Conservation (phyloP, 2,113 vertebrate genomes). For the Sylvia atricapilla region DNA sequence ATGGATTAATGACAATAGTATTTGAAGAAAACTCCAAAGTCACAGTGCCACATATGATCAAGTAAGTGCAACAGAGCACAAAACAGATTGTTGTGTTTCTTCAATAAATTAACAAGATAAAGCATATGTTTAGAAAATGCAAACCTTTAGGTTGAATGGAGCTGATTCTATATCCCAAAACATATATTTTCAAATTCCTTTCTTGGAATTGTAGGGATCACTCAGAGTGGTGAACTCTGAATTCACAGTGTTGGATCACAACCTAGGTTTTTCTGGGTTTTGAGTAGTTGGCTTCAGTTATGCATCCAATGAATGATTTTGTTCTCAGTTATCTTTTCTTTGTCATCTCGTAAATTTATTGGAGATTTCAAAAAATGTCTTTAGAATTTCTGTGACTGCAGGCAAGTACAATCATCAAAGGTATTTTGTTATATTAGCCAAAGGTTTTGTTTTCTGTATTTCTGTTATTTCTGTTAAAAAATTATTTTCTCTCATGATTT, state of each 20-base stretch:
- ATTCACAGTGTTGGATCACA: not conserved
- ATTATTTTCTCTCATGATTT: not conserved
- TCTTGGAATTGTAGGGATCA: not conserved
- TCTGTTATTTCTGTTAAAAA: not conserved
- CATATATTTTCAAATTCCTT: not conserved
- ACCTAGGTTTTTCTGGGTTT: not conserved
- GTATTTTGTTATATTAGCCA: not conserved
- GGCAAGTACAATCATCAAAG: not conserved
- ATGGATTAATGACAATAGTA: constrained; percentile 97
- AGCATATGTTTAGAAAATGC: not conserved
- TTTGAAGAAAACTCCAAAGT: constrained; percentile 99
- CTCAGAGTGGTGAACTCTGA: not conserved
- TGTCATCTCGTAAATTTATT: not conserved
- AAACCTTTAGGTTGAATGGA: not conserved
- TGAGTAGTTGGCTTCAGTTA: not conserved
- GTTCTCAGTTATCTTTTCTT: not conserved
- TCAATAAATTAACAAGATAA: not conserved
- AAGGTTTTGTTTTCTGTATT: not conserved
- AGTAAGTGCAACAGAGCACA: constrained; percentile 78
- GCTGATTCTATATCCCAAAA: not conserved
- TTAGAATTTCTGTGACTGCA: not conserved
- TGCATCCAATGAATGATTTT: not conserved
- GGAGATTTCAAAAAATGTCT: not conserved
- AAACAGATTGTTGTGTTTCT: not conserved
- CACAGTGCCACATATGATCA: constrained; percentile 97